Evolutionary conservation across 2,113 vertebrate genomes (phyloP).

Genomic region (Tyto alba): DNA sequence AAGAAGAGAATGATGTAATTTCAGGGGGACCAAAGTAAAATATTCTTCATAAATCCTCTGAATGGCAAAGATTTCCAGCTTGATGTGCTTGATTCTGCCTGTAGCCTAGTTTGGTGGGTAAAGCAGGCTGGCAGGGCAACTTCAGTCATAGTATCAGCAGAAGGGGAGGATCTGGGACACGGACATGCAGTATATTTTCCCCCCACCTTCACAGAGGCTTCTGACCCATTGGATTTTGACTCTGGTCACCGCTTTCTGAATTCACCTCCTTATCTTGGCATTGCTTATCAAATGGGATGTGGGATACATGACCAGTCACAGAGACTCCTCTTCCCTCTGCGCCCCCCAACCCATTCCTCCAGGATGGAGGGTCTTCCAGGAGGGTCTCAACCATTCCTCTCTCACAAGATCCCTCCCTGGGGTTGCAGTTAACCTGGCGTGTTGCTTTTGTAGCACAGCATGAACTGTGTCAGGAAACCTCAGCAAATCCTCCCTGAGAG

Average conservation of each 20-base stretch:
- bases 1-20: constrained; percentile 17
- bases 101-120: not conserved
- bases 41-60: not conserved
- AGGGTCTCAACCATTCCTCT: not conserved
- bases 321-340: not conserved
- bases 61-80: not conserved
- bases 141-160: not conserved
- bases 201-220: not conserved
- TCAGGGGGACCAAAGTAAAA: constrained; percentile 18
- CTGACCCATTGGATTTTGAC: not conserved
- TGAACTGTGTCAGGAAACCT: not conserved
- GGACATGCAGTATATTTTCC: rapidly evolving
- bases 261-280: not conserved
- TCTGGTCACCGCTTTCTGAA: not conserved
- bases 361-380: not conserved
- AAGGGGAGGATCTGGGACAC: not conserved
- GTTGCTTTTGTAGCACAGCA: not conserved
- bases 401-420: not conserved
- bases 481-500: not conserved
- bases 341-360: not conserved
- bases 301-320: not conserved
- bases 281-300: not conserved
- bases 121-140: not conserved
- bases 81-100: not conserved
- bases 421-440: not conserved